Evolutionary conservation across 2,888 invertebrate genomes (phyloP).

Genomic region (Microctonus hyperodae): DNA sequence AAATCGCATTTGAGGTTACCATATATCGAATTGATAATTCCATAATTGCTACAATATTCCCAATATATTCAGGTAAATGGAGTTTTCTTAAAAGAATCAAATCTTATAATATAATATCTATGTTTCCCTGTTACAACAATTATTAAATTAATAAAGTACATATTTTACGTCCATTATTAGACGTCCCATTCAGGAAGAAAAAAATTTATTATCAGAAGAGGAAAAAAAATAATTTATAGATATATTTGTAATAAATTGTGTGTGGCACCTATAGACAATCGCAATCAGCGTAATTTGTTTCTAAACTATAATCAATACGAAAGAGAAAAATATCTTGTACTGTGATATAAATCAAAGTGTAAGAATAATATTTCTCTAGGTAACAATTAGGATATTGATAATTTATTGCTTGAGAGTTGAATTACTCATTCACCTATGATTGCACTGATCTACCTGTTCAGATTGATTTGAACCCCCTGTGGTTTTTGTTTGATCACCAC

Average conservation of each 20-base stretch:
- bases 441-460: slow-evolving; percentile 48
- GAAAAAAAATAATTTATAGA: slow-evolving; percentile 24
- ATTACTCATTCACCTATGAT: slow-evolving; percentile 51
- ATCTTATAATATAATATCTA: slow-evolving; percentile 28
- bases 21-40: slow-evolving; percentile 33
- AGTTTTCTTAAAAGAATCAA: slow-evolving; percentile 33
- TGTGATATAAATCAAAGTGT: slow-evolving; percentile 24
- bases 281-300: slow-evolving; percentile 37
- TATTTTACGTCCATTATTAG: slow-evolving; percentile 13
- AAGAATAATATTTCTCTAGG: slow-evolving; percentile 30
- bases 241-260: slow-evolving; percentile 36
- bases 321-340: slow-evolving; percentile 25
- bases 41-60: slow-evolving; percentile 27
- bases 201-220: slow-evolving; percentile 11
- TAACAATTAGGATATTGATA: neutral
- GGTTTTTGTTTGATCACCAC: slow-evolving; percentile 46
- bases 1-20: slow-evolving; percentile 32
- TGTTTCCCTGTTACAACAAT: slow-evolving; percentile 27
- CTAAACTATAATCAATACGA: slow-evolving; percentile 15
- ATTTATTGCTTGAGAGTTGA: slow-evolving; percentile 8
- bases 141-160: slow-evolving; percentile 30
- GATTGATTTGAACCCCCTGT: slow-evolving; percentile 46
- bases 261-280: slow-evolving; percentile 42
- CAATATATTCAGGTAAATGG: slow-evolving; percentile 34
- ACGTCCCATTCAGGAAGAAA: neutral